Conservation (phyloP, 2,113 vertebrate genomes). For the Ranitomeya imitator region DNA sequence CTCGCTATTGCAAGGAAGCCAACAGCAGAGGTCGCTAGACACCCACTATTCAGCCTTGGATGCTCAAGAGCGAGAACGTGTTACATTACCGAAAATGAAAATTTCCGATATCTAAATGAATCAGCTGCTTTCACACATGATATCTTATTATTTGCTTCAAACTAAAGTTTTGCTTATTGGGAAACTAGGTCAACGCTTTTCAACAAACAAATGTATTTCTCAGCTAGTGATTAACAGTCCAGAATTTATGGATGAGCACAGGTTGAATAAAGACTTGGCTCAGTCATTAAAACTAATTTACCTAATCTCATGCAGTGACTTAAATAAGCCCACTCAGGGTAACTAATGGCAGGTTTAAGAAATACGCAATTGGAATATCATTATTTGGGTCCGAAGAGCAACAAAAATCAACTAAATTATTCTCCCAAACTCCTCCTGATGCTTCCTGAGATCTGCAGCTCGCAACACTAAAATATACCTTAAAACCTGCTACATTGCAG, state of each 20-base stretch:
- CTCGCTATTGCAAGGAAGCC: neutral
- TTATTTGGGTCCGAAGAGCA: slow-evolving; percentile 30
- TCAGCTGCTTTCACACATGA: neutral
- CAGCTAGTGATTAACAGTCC: slow-evolving; percentile 22
- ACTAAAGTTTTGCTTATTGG: slow-evolving; percentile 29
- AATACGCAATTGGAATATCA: slow-evolving; percentile 34
- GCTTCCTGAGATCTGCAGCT: neutral
- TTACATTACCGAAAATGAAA: neutral
- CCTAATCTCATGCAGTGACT: slow-evolving; percentile 13
- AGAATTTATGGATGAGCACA: slow-evolving; percentile 43
- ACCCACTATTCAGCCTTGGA: neutral
- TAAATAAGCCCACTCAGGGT: slow-evolving; percentile 29
- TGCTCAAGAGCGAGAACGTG: neutral
- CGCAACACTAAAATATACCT: neutral
- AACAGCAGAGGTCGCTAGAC: slow-evolving; percentile 50
- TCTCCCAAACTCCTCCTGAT: neutral
- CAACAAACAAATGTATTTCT: slow-evolving; percentile 36
- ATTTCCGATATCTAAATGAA: slow-evolving; percentile 24
- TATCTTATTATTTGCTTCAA: slow-evolving; percentile 15
- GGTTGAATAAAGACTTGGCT: slow-evolving; percentile 29
- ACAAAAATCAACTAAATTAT: slow-evolving; percentile 16
- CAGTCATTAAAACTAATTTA: slow-evolving; percentile 20
- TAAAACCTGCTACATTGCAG: neutral
- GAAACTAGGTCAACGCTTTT: slow-evolving; percentile 25
- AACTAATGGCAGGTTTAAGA: slow-evolving; percentile 26